Percentiles rank a stretch among this genome's conserved stretches.
Evolutionary conservation across 2,113 vertebrate species (phyloP).

Genomic region (Rattus rattus): DNA sequence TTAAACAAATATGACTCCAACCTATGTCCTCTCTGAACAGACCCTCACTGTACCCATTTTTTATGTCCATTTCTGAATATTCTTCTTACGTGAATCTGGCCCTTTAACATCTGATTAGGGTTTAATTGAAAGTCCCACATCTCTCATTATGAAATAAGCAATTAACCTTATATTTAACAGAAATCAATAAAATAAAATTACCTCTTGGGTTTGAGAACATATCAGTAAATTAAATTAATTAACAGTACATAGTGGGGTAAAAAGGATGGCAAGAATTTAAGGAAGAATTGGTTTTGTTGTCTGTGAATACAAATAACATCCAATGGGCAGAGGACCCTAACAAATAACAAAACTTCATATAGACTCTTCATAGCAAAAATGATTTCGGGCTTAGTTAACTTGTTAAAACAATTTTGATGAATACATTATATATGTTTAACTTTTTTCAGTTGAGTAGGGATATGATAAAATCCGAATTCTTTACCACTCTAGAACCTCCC

Average conservation of each 20-base stretch:
- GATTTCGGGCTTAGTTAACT: not conserved
- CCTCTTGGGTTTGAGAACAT: not conserved
- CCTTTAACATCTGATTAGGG: not conserved
- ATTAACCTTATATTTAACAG: conserved; percentile 3
- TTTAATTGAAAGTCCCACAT: not conserved
- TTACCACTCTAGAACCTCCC: not conserved
- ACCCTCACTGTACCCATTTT: not conserved
- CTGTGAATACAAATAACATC: not conserved
- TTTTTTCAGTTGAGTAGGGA: not conserved
- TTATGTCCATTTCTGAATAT: not conserved
- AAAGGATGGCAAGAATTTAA: conserved; percentile 3
- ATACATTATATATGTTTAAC: not conserved
- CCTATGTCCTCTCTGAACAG: not conserved
- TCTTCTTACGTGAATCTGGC: not conserved
- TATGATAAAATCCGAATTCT: not conserved
- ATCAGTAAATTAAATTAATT: conserved; percentile 22
- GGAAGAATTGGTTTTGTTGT: not conserved
- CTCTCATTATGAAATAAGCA: conserved; percentile 19
- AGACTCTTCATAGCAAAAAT: conserved; percentile 9
- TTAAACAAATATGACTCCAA: not conserved
- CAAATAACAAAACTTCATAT: not conserved
- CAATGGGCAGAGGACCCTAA: not conserved
- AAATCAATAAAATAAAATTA: conserved; percentile 40
- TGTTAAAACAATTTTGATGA: not conserved
- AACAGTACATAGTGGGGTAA: not conserved